These are phyloP conservation scores for Steatornis caripensis DNA, from an alignment of 2,113 vertebrate species.

Conservation along the genomic window DNA sequence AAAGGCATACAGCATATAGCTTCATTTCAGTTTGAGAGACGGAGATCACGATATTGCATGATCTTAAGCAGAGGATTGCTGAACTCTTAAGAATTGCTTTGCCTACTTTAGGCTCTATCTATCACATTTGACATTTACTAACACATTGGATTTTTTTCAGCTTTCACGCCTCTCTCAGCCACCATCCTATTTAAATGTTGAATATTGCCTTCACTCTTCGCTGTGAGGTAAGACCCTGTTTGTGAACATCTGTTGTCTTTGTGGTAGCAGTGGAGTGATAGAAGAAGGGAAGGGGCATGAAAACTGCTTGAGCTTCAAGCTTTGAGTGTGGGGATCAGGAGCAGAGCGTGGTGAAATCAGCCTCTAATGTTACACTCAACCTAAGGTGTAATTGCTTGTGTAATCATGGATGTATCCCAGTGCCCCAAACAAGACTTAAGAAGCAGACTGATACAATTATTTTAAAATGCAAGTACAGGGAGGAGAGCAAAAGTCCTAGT, in stretches of 20 bases:
- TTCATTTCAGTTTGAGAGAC: not conserved
- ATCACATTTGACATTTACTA: constrained; percentile 48
- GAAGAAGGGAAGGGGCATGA: not conserved
- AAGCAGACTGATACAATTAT: not conserved
- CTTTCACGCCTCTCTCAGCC: not conserved
- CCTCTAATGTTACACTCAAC: not conserved
- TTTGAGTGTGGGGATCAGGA: not conserved
- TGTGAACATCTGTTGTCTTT: not conserved
- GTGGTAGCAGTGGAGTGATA: not conserved
- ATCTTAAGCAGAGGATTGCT: constrained; percentile 26
- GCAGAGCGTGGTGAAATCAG: not conserved
- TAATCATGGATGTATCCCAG: not conserved
- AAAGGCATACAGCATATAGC: not conserved
- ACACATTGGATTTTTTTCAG: not conserved
- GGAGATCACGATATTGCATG: not conserved
- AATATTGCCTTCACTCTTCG: not conserved
- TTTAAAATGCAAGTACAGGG: not conserved
- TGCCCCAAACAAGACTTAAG: not conserved
- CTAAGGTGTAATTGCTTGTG: not conserved
- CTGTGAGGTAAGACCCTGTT: not conserved
- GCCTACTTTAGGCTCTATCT: constrained; percentile 41
- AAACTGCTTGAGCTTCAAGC: not conserved
- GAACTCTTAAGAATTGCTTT: constrained; percentile 32
- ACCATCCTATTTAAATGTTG: not conserved
- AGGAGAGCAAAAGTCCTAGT: not conserved